phyloP scores from a whole-genome alignment of 2,888 invertebrate genomes.

The Apamea monoglypha region DNA sequence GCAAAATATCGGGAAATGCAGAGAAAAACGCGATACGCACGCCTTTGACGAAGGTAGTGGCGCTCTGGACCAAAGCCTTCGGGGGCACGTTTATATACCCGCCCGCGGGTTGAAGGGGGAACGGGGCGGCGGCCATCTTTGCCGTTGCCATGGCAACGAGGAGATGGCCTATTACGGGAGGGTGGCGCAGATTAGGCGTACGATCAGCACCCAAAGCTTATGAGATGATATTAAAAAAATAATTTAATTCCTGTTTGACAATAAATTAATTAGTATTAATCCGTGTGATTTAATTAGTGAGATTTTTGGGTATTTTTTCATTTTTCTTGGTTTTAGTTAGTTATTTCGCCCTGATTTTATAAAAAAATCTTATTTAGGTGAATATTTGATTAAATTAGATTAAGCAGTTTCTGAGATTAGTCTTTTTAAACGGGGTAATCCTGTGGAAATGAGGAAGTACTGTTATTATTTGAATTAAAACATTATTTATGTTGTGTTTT shows the following conservation, averaged over 20 bases:
- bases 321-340: conserved; percentile 37
- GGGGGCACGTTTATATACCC: conserved; percentile 85
- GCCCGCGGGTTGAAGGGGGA: conserved; percentile 74
- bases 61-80: conserved; percentile 79
- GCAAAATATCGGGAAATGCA: conserved; percentile 75
- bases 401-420: conserved; percentile 45
- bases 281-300: conserved; percentile 64
- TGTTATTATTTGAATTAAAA: conserved; percentile 35
- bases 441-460: conserved; percentile 45
- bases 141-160: conserved; percentile 85
- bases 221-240: conserved; percentile 69
- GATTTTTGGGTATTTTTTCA: conserved; percentile 43
- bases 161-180: conserved; percentile 90
- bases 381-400: conserved; percentile 63
- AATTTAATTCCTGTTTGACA: conserved; percentile 63
- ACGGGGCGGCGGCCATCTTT: conserved; percentile 87
- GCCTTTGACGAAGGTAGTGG: conserved; percentile 80
- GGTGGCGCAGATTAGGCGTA: conserved; percentile 89
- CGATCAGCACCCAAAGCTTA: conserved; percentile 75
- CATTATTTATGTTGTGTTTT: conserved; percentile 36
- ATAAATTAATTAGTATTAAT: conserved; percentile 64
- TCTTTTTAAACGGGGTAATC: conserved; percentile 58
- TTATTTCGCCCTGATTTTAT: conserved; percentile 45
- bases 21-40: conserved; percentile 76
- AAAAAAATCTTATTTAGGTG: conserved; percentile 38